Conservation (phyloP, 2,888 invertebrate species). For the Strigamia maritima region DNA sequence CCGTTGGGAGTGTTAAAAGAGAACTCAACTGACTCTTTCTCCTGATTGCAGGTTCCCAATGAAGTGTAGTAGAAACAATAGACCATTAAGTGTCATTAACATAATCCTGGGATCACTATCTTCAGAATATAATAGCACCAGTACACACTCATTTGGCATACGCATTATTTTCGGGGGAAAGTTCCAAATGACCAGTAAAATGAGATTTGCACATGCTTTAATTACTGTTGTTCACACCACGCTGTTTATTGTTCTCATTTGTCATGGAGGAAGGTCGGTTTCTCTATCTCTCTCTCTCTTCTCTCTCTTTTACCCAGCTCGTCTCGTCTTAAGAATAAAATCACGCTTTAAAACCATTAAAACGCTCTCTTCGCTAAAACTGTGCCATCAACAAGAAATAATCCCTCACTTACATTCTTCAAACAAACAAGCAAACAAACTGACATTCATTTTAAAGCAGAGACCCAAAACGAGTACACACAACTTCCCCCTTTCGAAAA, state of each 20-base stretch:
- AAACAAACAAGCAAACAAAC: not conserved
- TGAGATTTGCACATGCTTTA: constrained; percentile 40
- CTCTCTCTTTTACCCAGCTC: not conserved
- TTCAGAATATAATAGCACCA: constrained; percentile 39
- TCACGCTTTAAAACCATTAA: constrained; percentile 4
- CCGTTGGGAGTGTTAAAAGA: constrained; percentile 24
- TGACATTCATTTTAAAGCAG: not conserved
- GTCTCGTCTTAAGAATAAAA: not conserved
- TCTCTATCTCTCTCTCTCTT: not conserved
- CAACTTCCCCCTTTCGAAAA: not conserved
- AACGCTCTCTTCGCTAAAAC: not conserved
- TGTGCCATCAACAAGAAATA: constrained; percentile 6
- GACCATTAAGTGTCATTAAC: constrained; percentile 41
- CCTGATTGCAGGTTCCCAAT: constrained; percentile 41
- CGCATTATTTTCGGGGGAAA: constrained; percentile 38
- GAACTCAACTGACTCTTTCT: constrained; percentile 21
- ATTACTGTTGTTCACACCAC: constrained; percentile 40
- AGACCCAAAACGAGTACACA: not conserved
- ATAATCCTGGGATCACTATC: constrained; percentile 40
- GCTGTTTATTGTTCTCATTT: constrained; percentile 40
- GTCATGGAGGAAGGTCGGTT: constrained; percentile 37
- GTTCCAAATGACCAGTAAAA: constrained; percentile 40
- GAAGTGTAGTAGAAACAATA: constrained; percentile 40
- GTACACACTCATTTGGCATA: constrained; percentile 38
- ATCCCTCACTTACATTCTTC: constrained; percentile 6